These are phyloP conservation scores for Lithophane socia DNA, from an alignment of 2,888 invertebrate genomes.

Conservation along the genomic window DNA sequence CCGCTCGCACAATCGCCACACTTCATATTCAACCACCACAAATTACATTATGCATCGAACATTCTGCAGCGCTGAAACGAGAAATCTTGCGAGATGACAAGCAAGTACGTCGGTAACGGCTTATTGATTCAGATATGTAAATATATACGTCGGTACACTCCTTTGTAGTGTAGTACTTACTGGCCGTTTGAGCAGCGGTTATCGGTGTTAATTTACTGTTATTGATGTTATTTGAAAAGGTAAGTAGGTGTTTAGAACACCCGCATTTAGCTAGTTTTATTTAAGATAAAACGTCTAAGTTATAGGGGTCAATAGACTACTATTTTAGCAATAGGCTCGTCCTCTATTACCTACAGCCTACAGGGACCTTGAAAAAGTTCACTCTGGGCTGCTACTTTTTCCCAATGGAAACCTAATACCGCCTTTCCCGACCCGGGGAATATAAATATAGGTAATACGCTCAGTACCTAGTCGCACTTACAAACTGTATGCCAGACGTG, in stretches of 20 bases:
- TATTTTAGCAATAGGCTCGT: not conserved
- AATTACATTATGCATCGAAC: slow-evolving; percentile 58
- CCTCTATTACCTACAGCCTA: not conserved
- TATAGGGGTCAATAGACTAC: not conserved
- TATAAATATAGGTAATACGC: not conserved
- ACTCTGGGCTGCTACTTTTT: not conserved
- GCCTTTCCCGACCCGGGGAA: not conserved
- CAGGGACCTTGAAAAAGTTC: not conserved
- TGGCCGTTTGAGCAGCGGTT: slow-evolving; percentile 29
- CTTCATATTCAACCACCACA: slow-evolving; percentile 29
- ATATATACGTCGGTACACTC: slow-evolving; percentile 32
- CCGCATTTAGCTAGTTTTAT: not conserved
- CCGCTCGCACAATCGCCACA: slow-evolving; percentile 33
- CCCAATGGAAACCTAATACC: not conserved
- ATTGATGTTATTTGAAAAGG: not conserved
- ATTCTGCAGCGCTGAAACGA: slow-evolving; percentile 51
- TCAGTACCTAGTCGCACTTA: not conserved
- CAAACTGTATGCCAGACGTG: not conserved
- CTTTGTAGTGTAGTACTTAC: slow-evolving; percentile 1
- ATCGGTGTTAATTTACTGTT: slow-evolving; percentile 5
- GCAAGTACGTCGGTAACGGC: slow-evolving; percentile 40
- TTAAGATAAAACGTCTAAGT: too few relatives aligned
- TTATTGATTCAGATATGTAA: slow-evolving; percentile 54
- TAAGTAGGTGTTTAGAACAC: not conserved
- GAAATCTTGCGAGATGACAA: slow-evolving; percentile 62